These are phyloP conservation scores for Notiomystis cincta DNA, from an alignment of 2,113 vertebrate genomes.

Conservation along the genomic window DNA sequence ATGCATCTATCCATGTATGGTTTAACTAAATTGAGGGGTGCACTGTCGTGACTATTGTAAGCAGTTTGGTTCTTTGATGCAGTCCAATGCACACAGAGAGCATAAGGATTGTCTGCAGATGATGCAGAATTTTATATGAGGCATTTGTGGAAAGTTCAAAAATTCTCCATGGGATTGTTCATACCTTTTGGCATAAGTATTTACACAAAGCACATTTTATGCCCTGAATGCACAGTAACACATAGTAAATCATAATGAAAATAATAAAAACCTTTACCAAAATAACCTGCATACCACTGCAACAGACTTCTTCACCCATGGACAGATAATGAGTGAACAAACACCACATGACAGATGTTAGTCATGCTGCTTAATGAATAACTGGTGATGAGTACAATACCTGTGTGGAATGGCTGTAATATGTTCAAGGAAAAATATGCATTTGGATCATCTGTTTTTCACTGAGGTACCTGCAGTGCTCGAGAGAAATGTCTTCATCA, in stretches of 20 bases:
- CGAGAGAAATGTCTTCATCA: neutral
- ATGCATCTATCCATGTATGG: neutral
- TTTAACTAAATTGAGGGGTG: neutral
- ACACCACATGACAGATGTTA: slow-evolving; percentile 59
- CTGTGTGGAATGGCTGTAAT: slow-evolving; percentile 24
- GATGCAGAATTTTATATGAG: neutral
- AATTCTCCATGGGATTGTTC: neutral
- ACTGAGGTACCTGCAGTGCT: neutral
- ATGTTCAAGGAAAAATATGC: slow-evolving; percentile 6
- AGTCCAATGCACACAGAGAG: neutral
- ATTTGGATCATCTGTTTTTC: slow-evolving; percentile 31
- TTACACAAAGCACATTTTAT: neutral
- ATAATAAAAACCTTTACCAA: slow-evolving; percentile 6
- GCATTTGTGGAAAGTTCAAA: neutral
- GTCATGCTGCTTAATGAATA: slow-evolving; percentile 63
- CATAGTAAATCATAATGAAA: neutral
- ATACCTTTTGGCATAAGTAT: neutral
- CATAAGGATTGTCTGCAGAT: neutral
- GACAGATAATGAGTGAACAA: slow-evolving; percentile 62
- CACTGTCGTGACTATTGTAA: neutral
- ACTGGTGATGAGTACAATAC: slow-evolving; percentile 63
- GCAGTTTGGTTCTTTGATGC: neutral
- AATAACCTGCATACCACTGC: slow-evolving; percentile 44
- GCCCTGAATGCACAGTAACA: neutral
- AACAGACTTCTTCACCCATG: slow-evolving; percentile 35